These are phyloP conservation scores for Ammodytes marinus DNA, from an alignment of 2,113 vertebrate species.

Conservation along the genomic window DNA sequence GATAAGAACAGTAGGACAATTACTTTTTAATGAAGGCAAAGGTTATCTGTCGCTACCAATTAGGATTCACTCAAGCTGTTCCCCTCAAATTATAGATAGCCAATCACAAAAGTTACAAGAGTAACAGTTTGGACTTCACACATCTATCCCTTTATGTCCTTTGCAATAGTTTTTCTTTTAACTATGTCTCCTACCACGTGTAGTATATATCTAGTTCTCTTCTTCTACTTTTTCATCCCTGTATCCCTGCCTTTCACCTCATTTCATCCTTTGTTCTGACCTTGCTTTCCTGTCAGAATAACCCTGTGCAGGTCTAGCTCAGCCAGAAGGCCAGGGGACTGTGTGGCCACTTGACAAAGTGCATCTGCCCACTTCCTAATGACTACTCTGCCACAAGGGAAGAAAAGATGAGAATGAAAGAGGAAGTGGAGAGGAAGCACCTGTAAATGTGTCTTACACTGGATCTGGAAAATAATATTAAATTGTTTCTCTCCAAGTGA, in stretches of 20 bases:
- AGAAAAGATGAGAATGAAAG: conserved; percentile 22
- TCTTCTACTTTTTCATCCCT: background rate
- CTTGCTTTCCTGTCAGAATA: conserved; percentile 33
- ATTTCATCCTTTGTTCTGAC: conserved; percentile 27
- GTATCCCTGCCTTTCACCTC: conserved; percentile 7
- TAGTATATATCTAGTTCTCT: conserved; percentile 8
- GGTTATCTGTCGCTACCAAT: conserved; percentile 14
- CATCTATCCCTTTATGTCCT: conserved; percentile 1
- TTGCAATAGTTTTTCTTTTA: conserved; percentile 14
- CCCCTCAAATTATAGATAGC: background rate
- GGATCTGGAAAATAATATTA: background rate
- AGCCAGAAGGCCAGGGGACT: conserved; percentile 45
- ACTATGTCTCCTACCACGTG: background rate
- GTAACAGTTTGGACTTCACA: conserved; percentile 1
- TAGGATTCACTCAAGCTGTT: conserved; percentile 2
- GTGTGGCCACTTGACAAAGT: conserved; percentile 65
- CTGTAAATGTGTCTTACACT: conserved; percentile 19
- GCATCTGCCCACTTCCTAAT: conserved; percentile 69
- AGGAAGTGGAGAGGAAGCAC: conserved; percentile 24
- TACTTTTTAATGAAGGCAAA: conserved; percentile 13
- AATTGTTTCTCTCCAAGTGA: conserved; percentile 10
- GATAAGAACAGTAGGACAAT: conserved; percentile 30
- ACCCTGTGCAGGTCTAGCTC: conserved; percentile 15
- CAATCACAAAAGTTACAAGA: background rate
- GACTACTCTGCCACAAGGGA: conserved; percentile 51